Base-by-base conservation (phyloP, 2,888 invertebrate species). In the Chouioia cunea region DNA sequence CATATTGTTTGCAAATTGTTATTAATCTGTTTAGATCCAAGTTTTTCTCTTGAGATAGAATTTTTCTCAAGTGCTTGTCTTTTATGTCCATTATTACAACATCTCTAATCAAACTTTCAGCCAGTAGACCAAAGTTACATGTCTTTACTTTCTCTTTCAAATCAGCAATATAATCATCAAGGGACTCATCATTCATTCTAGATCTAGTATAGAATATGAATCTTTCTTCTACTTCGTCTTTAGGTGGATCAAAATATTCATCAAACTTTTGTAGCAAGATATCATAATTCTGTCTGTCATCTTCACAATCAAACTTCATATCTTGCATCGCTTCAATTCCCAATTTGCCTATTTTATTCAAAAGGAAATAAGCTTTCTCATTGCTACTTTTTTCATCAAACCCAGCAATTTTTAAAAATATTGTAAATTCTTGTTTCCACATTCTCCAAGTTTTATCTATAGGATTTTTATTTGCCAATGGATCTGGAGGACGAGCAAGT, bases 371-470 rank as follows among this genome's bases (percentile, higher is more conserved):
- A 22, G 70, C 73, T 44, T 73, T 73, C 1, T 56, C 52, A 6
- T 73, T 71, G 20, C 52, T 58, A 20, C 20, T 1, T 20, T 71
- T 69, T 12, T 65, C 50, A 36, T 59, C 59, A 4, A 52, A 50
- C 12, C 70, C 72, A 16, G 74, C 60, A 23, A 59, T 63, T 60
- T 66, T 74, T n/a, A 76, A 59, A 64, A 72, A 76, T 20, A 68
- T 73, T 6, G 47, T 23, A 65, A 76, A 76, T 15, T 71, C 52
- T 22, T 68, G 58, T 53, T 60, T 73, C 70, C 73, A 76, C 46
- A 58, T 53, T 16, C 57, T 71, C 76, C 76, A 76, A 18, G 73
- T 74, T 66, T 66, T 71, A 47, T 69, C 71, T 74, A 73, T 73
- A 2, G 70, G 54, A 4, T 70, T 58, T 36, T 44, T 50, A 18